phyloP scores from a whole-genome alignment of 2,797 vertebrate genomes.

The Discoglossus pictus region DNA sequence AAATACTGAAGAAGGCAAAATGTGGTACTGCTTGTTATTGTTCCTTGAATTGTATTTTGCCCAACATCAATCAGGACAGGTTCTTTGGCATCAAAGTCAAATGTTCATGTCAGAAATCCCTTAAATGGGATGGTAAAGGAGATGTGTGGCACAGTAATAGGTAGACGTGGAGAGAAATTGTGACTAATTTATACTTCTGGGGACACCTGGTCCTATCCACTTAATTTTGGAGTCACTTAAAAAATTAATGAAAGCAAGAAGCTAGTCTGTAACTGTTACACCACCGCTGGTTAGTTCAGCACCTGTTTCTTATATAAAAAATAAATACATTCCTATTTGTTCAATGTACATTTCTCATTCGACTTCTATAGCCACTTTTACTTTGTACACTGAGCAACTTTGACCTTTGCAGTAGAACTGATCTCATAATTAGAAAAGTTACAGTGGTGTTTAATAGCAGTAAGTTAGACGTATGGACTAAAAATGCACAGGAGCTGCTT shows the following conservation, averaged over 20 bases:
- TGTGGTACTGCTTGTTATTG: constrained; percentile 50
- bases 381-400: too few relatives aligned
- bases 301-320: too few relatives aligned
- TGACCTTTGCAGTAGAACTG: too few relatives aligned
- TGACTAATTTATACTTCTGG: constrained; percentile 40
- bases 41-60: constrained; percentile 50
- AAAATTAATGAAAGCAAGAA: constrained; percentile 1
- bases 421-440: too few relatives aligned
- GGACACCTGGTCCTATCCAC: constrained; percentile 3
- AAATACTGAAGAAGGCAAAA: constrained; percentile 47
- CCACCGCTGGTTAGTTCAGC: too few relatives aligned
- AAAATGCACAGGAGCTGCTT: too few relatives aligned
- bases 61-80: constrained; percentile 51
- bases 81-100: constrained; percentile 48
- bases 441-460: too few relatives aligned
- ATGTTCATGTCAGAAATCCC: constrained; percentile 44
- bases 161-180: constrained; percentile 35
- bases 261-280: too few relatives aligned
- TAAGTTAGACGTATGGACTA: too few relatives aligned
- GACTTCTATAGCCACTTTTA: too few relatives aligned
- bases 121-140: constrained; percentile 44
- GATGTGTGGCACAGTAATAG: constrained; percentile 40
- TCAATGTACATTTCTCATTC: too few relatives aligned
- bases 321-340: too few relatives aligned
- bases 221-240: neutral